phyloP scores from a whole-genome alignment of 1,140 invertebrate genomes.

The Littorina saxatilis region DNA sequence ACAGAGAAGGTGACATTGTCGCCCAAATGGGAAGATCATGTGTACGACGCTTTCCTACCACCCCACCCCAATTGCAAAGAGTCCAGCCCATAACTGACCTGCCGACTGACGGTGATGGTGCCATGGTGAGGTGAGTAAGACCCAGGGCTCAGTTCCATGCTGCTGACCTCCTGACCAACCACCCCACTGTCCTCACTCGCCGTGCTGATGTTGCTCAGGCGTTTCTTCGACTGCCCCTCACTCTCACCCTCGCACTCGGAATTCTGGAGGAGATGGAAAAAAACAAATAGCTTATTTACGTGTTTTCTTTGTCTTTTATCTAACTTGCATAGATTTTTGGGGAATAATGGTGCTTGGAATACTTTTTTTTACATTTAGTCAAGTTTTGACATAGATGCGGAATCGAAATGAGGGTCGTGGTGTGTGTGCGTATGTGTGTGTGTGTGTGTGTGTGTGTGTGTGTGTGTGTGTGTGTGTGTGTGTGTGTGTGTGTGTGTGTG shows the following conservation, averaged over 20 bases:
- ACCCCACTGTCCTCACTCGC: slow-evolving; percentile 36
- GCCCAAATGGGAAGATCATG: too few species aligned
- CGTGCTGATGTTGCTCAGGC: slow-evolving; percentile 18
- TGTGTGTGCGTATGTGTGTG: slow-evolving; percentile 9
- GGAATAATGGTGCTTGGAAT: too few species aligned
- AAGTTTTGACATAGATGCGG: background rate
- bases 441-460: background rate
- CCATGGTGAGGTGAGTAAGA: too few species aligned
- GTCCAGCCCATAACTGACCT: too few species aligned
- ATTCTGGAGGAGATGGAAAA: background rate
- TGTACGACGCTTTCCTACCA: background rate
- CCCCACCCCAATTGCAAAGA: too few species aligned
- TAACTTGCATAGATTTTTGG: background rate
- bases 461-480: background rate
- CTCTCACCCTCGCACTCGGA: background rate
- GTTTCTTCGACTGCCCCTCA: background rate
- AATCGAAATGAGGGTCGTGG: too few species aligned
- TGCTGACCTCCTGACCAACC: background rate
- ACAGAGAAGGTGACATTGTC: too few species aligned
- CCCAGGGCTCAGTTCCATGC: background rate
- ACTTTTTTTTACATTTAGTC: too few species aligned
- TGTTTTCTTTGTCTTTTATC: background rate
- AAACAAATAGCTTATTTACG: background rate
- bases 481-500: slow-evolving; percentile 9
- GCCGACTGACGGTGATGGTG: background rate